Percentiles rank a stretch among this genome's conserved stretches.
Evolutionary conservation across 2,888 invertebrate species (phyloP).

Genomic region (Microchrysa polita): DNA sequence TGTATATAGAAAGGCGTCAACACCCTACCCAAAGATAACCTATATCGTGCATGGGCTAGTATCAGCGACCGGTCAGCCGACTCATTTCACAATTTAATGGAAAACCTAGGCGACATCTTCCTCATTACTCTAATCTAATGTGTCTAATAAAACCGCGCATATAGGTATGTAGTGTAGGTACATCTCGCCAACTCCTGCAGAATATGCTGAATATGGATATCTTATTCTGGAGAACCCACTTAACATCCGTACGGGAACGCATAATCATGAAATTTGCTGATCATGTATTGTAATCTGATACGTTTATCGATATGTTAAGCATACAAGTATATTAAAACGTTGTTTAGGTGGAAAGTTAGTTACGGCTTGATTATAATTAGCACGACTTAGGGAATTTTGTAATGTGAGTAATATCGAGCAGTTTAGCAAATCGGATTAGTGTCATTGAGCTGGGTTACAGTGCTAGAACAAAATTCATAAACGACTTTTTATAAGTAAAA

Average conservation of each 20-base stretch:
- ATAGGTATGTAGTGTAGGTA: no score
- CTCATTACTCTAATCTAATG: constrained; percentile 44
- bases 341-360: constrained; percentile 39
- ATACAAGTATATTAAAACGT: constrained; percentile 32
- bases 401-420: constrained; percentile 33
- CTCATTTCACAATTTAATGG: constrained; percentile 48
- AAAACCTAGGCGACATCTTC: constrained; percentile 50
- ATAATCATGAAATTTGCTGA: constrained; percentile 30
- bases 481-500: no score
- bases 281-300: constrained; percentile 40
- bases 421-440: constrained; percentile 38
- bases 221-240: constrained; percentile 11
- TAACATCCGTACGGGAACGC: constrained; percentile 11
- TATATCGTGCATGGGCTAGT: no score
- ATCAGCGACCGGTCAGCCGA: no score
- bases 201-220: constrained; percentile 18
- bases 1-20: no score
- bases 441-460: no score
- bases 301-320: constrained; percentile 37
- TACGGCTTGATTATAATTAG: constrained; percentile 36
- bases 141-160: constrained; percentile 36
- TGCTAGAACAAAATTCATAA: no score
- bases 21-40: no score
- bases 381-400: constrained; percentile 39
- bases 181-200: constrained; percentile 31